Percentiles rank a stretch among this genome's conserved stretches.
These are phyloP conservation scores for Sparidentex hasta DNA, from an alignment of 2,797 vertebrate species.

Conservation along the genomic window DNA sequence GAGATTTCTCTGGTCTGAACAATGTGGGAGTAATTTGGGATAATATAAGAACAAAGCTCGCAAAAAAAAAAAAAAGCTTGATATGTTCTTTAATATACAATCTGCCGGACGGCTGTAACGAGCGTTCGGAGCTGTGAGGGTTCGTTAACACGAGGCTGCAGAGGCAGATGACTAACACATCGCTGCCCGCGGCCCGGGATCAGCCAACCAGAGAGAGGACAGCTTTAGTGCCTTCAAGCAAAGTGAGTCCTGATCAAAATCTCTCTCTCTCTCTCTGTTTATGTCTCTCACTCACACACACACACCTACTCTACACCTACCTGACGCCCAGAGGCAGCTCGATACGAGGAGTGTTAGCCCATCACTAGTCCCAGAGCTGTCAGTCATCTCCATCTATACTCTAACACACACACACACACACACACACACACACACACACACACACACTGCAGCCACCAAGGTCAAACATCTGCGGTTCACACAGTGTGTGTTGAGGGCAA, in stretches of 20 bases:
- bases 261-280: background rate
- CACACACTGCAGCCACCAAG: constrained; percentile 7
- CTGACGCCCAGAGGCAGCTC: constrained; percentile 22
- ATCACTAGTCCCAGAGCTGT: constrained; percentile 45
- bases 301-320: constrained; percentile 2
- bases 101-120: background rate
- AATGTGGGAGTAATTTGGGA: too few species aligned
- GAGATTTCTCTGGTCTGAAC: too few species aligned
- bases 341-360: constrained; percentile 19
- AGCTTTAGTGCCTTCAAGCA: background rate
- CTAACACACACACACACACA: constrained; percentile 7
- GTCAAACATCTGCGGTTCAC: constrained; percentile 13
- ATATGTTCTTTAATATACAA: background rate
- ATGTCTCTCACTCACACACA: background rate
- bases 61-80: too few species aligned
- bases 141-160: background rate
- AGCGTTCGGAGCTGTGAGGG: background rate
- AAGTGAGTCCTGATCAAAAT: constrained; percentile 28
- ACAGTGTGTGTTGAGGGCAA: background rate
- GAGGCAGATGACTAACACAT: constrained; percentile 15
- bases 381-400: constrained; percentile 49
- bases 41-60: too few species aligned
- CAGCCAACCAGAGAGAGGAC: background rate
- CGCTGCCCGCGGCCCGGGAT: background rate
- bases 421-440: constrained; percentile 10